A percentile compares a stretch with the other conserved stretches of the same genome.
phyloP scores from a whole-genome alignment of 2,797 vertebrate genomes.

The Acanthurus tractus region DNA sequence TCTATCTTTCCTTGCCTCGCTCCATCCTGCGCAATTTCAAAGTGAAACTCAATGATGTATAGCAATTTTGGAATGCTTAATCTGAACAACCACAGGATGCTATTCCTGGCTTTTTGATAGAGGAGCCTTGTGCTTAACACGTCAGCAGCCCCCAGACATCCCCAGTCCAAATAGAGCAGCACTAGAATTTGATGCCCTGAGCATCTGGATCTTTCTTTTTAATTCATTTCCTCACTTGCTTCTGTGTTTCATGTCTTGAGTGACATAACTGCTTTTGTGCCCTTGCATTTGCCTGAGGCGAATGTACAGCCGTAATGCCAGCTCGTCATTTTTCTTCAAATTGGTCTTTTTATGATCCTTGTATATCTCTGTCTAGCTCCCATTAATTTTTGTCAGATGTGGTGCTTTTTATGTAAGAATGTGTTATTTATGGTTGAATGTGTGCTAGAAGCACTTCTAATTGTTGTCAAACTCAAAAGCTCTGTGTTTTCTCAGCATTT shows the following conservation, averaged over 20 bases:
- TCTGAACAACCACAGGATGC: slow-evolving; percentile 3
- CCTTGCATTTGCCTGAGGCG: slow-evolving; percentile 10
- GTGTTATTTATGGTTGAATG: neutral
- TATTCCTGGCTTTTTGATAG: slow-evolving; percentile 10
- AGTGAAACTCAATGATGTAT: slow-evolving; percentile 2
- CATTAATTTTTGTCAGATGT: neutral
- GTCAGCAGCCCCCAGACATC: slow-evolving; percentile 1
- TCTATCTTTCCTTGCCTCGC: slow-evolving; percentile 12
- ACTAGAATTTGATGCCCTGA: slow-evolving; percentile 17
- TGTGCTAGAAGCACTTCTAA: neutral
- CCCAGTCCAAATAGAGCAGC: slow-evolving; percentile 7
- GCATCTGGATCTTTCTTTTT: slow-evolving; percentile 14
- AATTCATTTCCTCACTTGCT: neutral
- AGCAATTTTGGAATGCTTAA: neutral
- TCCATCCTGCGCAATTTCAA: slow-evolving; percentile 27
- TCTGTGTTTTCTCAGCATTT: neutral
- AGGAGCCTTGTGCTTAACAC: neutral
- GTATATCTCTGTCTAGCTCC: neutral
- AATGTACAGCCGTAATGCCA: slow-evolving; percentile 11
- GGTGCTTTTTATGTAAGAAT: neutral
- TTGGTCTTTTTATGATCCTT: slow-evolving; percentile 35
- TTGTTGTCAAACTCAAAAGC: neutral
- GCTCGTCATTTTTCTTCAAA: slow-evolving; percentile 48
- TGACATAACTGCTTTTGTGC: slow-evolving; percentile 41
- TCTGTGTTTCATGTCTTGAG: neutral